Conservation (phyloP, 2,113 vertebrate genomes). For the Tretioscincus oriximinensis region DNA sequence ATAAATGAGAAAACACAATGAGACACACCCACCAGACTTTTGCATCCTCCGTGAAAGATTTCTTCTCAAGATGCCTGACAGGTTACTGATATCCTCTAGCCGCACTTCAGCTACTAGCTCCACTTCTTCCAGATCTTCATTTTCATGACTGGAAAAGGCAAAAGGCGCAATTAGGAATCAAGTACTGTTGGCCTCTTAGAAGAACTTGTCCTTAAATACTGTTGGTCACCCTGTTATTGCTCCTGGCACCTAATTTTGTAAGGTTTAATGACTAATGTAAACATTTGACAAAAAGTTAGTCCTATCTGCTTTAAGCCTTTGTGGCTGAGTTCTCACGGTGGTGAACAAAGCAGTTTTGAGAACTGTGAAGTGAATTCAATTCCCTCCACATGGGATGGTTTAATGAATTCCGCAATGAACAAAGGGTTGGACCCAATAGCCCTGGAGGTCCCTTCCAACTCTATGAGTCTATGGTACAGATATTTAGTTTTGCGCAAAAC, state of each 20-base stretch:
- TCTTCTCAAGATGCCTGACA: slow-evolving; percentile 39
- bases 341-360: too few relatives aligned
- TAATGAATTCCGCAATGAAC: too few relatives aligned
- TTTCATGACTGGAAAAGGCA: slow-evolving; percentile 32
- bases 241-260: neutral
- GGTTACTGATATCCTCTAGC: slow-evolving; percentile 56
- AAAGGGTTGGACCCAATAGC: too few relatives aligned
- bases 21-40: slow-evolving; percentile 58
- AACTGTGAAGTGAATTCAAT: too few relatives aligned
- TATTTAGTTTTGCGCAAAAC: too few relatives aligned
- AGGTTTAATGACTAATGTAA: too few relatives aligned
- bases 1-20: neutral
- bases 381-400: too few relatives aligned
- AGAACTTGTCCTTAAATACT: neutral
- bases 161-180: neutral
- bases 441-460: too few relatives aligned
- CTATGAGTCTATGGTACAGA: too few relatives aligned
- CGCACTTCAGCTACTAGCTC: slow-evolving; percentile 70
- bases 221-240: neutral
- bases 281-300: too few relatives aligned
- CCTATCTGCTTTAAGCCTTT: too few relatives aligned
- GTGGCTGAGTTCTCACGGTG: too few relatives aligned
- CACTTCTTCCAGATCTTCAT: slow-evolving; percentile 60
- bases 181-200: neutral
- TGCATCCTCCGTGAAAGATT: slow-evolving; percentile 56